A percentile compares a stretch with the other conserved stretches of the same genome.
Evolutionary conservation across 2,113 vertebrate species (phyloP).

Genomic region (Hydropotes inermis): DNA sequence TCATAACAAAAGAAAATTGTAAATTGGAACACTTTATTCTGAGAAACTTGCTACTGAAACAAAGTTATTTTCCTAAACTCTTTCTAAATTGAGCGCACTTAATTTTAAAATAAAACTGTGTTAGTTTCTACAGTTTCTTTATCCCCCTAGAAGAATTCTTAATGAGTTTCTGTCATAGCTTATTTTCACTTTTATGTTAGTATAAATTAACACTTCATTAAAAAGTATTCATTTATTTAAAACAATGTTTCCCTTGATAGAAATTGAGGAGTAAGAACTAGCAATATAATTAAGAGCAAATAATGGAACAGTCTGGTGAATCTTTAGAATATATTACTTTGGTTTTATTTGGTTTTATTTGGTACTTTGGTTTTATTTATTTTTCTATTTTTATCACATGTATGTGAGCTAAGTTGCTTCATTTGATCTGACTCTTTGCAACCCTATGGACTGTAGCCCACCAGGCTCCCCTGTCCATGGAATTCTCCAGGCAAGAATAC

Average conservation of each 20-base stretch:
- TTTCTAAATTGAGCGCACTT: conserved; percentile 33
- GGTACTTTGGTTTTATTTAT: background rate
- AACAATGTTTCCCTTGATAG: conserved; percentile 31
- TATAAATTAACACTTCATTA: conserved; percentile 64
- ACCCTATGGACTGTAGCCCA: background rate
- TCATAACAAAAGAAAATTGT: conserved; percentile 58
- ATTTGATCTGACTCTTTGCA: background rate
- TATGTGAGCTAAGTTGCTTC: background rate
- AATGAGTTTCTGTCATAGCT: conserved; percentile 44
- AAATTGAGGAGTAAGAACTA: background rate
- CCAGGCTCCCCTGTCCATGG: background rate
- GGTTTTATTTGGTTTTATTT: background rate
- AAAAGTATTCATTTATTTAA: conserved; percentile 53
- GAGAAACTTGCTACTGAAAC: background rate
- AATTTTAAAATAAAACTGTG: conserved; percentile 47
- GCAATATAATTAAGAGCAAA: background rate
- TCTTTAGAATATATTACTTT: background rate
- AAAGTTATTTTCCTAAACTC: background rate
- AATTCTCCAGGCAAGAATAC: background rate
- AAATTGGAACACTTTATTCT: conserved; percentile 43
- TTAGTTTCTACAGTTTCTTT: conserved; percentile 16
- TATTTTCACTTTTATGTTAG: conserved; percentile 53
- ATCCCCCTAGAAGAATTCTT: background rate
- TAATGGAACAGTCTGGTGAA: background rate
- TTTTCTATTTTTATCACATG: background rate